Evolutionary conservation across 2,888 invertebrate species (phyloP).

Genomic region (Margaritifera margaritifera): DNA sequence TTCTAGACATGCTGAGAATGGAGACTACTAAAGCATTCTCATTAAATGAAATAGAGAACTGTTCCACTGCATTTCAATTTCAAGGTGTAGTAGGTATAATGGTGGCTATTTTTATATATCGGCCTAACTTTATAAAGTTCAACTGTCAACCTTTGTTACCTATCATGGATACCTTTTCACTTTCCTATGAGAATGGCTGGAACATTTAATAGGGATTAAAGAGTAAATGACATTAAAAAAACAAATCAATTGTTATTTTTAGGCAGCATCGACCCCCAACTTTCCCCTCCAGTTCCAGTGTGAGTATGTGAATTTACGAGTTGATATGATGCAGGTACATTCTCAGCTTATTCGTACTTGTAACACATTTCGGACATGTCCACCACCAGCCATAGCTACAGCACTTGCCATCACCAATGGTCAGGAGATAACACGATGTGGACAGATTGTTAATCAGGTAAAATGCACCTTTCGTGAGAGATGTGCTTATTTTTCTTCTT

Average conservation of each 20-base stretch:
- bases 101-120: too few species aligned
- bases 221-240: constrained; percentile 50
- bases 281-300: constrained; percentile 82
- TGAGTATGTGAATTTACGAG: constrained; percentile 84
- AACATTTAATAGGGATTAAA: neutral
- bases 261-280: constrained; percentile 81
- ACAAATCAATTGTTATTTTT: constrained; percentile 50
- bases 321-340: constrained; percentile 82
- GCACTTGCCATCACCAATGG: constrained; percentile 81
- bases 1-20: too few species aligned
- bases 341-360: constrained; percentile 82
- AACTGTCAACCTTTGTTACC: too few species aligned
- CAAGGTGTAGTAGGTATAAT: too few species aligned
- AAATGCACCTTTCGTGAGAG: neutral
- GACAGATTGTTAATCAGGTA: constrained; percentile 85
- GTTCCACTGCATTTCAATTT: too few species aligned
- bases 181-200: neutral
- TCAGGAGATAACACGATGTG: constrained; percentile 85
- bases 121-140: too few species aligned
- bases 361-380: constrained; percentile 86
- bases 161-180: neutral
- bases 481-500: too few species aligned
- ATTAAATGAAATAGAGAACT: too few species aligned
- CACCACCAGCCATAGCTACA: constrained; percentile 92
- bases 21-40: too few species aligned